Evolutionary conservation across 2,797 vertebrate genomes (phyloP).

Genomic region (Rhinoraja longicauda): DNA sequence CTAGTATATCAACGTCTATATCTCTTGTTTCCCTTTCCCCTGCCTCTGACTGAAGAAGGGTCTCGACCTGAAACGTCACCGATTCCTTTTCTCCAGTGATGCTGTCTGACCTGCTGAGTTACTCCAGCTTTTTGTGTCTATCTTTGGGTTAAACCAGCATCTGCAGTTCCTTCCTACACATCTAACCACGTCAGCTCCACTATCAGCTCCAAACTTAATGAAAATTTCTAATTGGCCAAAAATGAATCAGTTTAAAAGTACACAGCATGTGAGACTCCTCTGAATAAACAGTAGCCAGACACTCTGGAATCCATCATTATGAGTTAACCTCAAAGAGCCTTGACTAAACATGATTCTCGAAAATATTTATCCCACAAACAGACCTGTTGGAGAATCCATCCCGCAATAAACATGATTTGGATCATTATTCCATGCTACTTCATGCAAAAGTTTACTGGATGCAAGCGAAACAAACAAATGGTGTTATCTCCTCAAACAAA

Average conservation of each 20-base stretch:
- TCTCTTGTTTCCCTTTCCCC: too few species aligned
- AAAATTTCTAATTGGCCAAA: conserved; percentile 53
- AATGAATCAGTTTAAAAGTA: conserved; percentile 54
- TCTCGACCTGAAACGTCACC: too few species aligned
- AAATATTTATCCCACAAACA: conserved; percentile 61
- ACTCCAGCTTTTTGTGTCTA: too few species aligned
- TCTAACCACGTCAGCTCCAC: not conserved
- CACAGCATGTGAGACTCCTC: conserved; percentile 50
- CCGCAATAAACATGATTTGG: conserved; percentile 60
- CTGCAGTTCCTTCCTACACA: too few species aligned
- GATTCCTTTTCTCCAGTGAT: too few species aligned
- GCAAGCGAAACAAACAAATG: conserved; percentile 69
- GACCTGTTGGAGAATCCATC: conserved; percentile 71
- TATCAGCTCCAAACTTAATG: conserved; percentile 51
- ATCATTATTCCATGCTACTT: conserved; percentile 62
- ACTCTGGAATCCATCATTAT: conserved; percentile 66
- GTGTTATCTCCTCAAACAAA: conserved; percentile 62
- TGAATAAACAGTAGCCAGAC: conserved; percentile 65
- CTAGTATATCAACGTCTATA: too few species aligned
- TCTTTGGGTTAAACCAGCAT: too few species aligned
- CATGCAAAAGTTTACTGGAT: conserved; percentile 54
- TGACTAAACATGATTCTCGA: conserved; percentile 50
- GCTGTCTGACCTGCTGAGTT: too few species aligned
- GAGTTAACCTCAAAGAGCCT: conserved; percentile 78
- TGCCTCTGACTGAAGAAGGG: too few species aligned